Evolutionary conservation across 1,140 invertebrate species (phyloP), one percentile per base, ranked within the genome.

Genomic region (Atta texana): DNA sequence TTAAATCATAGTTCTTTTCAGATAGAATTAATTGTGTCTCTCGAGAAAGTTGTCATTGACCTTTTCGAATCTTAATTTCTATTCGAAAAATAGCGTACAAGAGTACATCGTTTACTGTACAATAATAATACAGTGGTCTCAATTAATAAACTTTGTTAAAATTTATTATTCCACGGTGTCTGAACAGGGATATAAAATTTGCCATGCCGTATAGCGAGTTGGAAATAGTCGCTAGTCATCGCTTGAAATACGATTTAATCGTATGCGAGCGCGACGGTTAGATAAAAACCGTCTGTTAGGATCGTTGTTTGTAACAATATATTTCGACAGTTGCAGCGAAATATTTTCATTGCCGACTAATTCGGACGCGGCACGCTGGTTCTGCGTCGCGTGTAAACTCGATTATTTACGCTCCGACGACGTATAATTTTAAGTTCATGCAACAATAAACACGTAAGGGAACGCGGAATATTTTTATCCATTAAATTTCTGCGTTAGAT

Each of bases 361-460:
- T 80, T 87, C 68, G 69, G 80, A 68, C 66, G 68, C 51, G 21
- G 53, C 69, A 72, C 63, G 72, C 59, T 28, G 76, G 44, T 75
- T 72, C 71, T 31, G 28, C 77, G 63, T 39, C 77, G 80, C 69
- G 69, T 75, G 80, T 75, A 84, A 84, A 84, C 80, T 84, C 80
- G 80, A 84, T 84, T 84, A 84, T 84, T 84, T 84, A 84, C 80
- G 80, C 80, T 61, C n/a, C 80, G 80, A n/a, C 69, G 80, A 74
- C 69, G 24, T 84, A 51, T 69, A 74, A 84, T 84, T 84, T 84
- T 84, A 75, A 84, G 69, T 84, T 84, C 80, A 84, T 75, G 80
- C 80, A 84, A 84, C 80, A 84, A 84, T 84, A 84, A 84, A 84
- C 80, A 61, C 80, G n/a, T 84, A 84, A 84, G 80, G 80, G 80